Evolutionary conservation across 2,797 vertebrate species (phyloP).

Genomic region (Phoebastria nigripes): DNA sequence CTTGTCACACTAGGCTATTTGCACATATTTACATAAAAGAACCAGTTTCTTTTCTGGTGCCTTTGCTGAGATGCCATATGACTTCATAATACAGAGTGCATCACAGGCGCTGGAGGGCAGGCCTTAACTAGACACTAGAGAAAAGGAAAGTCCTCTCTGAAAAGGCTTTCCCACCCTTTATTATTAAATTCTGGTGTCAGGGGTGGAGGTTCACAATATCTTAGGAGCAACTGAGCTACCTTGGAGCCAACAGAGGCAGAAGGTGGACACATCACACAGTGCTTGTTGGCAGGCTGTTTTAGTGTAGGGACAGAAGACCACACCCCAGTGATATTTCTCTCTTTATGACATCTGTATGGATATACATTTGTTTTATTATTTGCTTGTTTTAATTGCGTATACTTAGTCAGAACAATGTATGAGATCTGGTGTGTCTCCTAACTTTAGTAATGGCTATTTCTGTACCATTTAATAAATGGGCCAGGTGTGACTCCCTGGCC

Average conservation of each 20-base stretch:
- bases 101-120: neutral
- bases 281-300: neutral
- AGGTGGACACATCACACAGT: neutral
- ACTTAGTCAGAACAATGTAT: neutral
- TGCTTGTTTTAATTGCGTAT: neutral
- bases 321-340: neutral
- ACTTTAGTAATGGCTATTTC: too few species aligned
- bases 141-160: neutral
- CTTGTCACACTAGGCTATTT: neutral
- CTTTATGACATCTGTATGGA: neutral
- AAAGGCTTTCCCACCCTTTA: neutral
- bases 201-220: neutral
- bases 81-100: neutral
- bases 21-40: neutral
- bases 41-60: neutral
- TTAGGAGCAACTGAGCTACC: neutral
- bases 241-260: neutral
- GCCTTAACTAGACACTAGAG: neutral
- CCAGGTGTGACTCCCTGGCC: neutral
- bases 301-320: neutral
- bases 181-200: neutral
- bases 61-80: neutral
- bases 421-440: neutral
- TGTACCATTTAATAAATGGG: neutral
- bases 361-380: neutral